phyloP scores from a whole-genome alignment of 2,888 invertebrate species.

The Neoscelio sp. region DNA sequence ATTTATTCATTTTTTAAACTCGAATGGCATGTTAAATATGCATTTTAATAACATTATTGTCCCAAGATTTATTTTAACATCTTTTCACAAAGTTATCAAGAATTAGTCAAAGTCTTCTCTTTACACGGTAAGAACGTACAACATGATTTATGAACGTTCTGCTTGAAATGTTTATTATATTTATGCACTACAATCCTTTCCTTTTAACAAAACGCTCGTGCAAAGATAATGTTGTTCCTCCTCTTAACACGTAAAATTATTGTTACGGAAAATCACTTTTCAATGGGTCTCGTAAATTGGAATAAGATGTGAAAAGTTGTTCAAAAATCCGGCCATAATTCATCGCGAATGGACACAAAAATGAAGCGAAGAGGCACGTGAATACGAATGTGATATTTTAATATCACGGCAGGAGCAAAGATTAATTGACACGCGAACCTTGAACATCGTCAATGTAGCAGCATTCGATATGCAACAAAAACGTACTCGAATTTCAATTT shows the following conservation, averaged over 20 bases:
- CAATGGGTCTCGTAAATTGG: too few species aligned
- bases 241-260: too few species aligned
- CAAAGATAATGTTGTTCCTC: slow-evolving; percentile 6
- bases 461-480: neutral
- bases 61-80: too few species aligned
- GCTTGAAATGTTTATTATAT: slow-evolving; percentile 22
- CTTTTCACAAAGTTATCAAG: too few species aligned
- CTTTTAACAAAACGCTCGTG: slow-evolving; percentile 1
- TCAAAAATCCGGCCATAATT: slow-evolving; percentile 3
- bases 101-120: too few species aligned
- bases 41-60: too few species aligned
- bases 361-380: neutral
- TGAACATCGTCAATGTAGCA: slow-evolving; percentile 12
- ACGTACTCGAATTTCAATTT: slow-evolving; percentile 5
- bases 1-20: too few species aligned
- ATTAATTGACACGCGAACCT: slow-evolving; percentile 44
- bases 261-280: too few species aligned
- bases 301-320: neutral
- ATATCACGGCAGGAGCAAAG: slow-evolving; percentile 29
- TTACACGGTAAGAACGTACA: slow-evolving; percentile 4
- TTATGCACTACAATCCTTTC: slow-evolving; percentile 11
- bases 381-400: slow-evolving; percentile 20
- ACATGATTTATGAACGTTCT: slow-evolving; percentile 5
- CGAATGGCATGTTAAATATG: too few species aligned
- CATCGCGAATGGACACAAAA: neutral